Evolutionary conservation across 2,888 invertebrate genomes (phyloP), one percentile per base, ranked within the genome.

Genomic region (Habroteleia sp.): DNA sequence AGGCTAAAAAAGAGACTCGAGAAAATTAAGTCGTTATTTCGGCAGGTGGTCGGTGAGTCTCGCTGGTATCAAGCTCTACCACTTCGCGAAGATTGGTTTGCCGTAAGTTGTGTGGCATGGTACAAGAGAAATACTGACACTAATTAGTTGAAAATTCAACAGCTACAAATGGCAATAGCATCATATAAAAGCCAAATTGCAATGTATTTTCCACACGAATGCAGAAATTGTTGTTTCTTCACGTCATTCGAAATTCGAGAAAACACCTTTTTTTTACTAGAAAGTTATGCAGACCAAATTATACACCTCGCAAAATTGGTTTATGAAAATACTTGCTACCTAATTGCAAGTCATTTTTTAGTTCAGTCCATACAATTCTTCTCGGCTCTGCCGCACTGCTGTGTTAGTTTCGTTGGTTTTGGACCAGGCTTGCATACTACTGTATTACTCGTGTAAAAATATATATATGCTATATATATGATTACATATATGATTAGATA

Each of bases 1-100:
- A 69, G 81, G 80, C 80, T 60, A 79, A 78, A 50, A 46, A 63
- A 80, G 72, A 79, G 79, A 73, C 73, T 39, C 63, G 69, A 74
- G 77, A 79, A 82, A 85, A 85, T 85, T 84, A 84, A 85, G 85
- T 85, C 82, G 85, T 85, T 85, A 85, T 85, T 85, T 82, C 83
- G 82, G 83, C 85, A 85, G 85, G 84, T 84, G 85, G 82, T 78
- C 81, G 80, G 78, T 78, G 54, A 46, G 60, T 35, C 42, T 42
- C 54, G 27, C 65, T 56, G 41, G 29, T 56, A 66, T 66, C 62
- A 48, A 65, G 48, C 27, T 37, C 41, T 25, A 23, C 44, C 33
- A 33, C 33, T 23, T 33, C 17, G 35, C 58, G 31, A 44, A 44
- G 44, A 58, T 58, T 58, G 58, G 46, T 7, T 41, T 17, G 25